Base-by-base conservation (phyloP, 2,113 vertebrate genomes). In the Phyllopteryx taeniolatus region DNA sequence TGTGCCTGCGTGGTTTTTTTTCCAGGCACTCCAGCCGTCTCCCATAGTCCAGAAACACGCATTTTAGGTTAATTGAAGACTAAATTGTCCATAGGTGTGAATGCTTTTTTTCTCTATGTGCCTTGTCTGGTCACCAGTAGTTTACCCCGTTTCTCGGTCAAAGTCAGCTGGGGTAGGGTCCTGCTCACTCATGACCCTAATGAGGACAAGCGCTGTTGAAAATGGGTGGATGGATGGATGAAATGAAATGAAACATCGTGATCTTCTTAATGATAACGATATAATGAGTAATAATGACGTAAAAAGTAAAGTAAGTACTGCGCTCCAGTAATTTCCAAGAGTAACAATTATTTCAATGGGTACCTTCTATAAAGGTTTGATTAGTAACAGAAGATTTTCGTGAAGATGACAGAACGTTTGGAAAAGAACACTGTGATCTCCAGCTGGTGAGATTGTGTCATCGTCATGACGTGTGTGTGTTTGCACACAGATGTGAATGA, bases 401-500 rank as follows among this genome's bases (percentile, higher is more conserved):
- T 75, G 10, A 31, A 54, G 43, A 77, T 71, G 82, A 68, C 71
- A 71, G 49, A 75, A 80, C 67, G 43, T 79, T 56, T 56, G 68
- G 72, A 54, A n/a, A 77, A 68, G 47, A 67, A 71, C 44, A 47
- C 53, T 0, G 53, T 60, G 71, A 22, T 54, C 53, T 54, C 53
- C 9, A 2, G 20, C 53, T 56, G 20, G 53, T 56, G 20, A 22
- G 53, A 22, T n/a, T 22, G n/a, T 75, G 79, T 85, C 73, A 78
- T 71, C 14, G 33, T 44, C 33, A 69, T 84, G 78, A 81, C 42
- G 61, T 86, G 13, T 82, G 12, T 75, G 27, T 76, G 0, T 70
- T 71, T 72, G 35, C 19, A 17, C 74, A 20, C 83, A 93, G 92
- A 93, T 86, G 78, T 90, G 56, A 86, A 93, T 68, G 90, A 93